Conservation (phyloP, 1,140 invertebrate species). For the Myzus persicae region DNA sequence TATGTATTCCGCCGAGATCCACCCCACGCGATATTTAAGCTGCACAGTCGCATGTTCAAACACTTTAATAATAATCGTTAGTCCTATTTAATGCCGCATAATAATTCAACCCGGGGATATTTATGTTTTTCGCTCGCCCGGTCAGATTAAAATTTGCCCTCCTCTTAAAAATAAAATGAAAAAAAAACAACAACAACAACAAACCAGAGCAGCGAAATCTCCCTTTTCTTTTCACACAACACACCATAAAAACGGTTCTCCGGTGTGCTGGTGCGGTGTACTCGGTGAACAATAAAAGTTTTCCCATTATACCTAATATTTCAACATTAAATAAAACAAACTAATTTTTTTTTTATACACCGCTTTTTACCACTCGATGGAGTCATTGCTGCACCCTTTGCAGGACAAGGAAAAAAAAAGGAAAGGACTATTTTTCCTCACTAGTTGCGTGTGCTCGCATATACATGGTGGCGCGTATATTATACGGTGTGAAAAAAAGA, state of each 20-base stretch:
- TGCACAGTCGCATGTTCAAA: conserved; percentile 47
- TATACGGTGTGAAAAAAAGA: neutral
- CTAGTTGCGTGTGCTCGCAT: neutral
- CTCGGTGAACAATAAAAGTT: conserved; percentile 56
- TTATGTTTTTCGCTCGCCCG: conserved; percentile 56
- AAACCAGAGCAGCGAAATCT: conserved; percentile 55
- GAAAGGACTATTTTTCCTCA: conserved; percentile 40
- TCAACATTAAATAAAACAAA: conserved; percentile 55
- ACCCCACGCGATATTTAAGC: conserved; percentile 42
- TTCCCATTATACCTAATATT: conserved; percentile 58
- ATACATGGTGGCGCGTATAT: no score
- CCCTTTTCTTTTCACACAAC: conserved; percentile 54
- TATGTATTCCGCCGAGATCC: neutral
- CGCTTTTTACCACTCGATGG: conserved; percentile 42
- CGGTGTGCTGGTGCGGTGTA: conserved; percentile 3
- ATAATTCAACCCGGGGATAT: conserved; percentile 57
- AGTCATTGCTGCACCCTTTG: neutral
- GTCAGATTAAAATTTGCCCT: conserved; percentile 57
- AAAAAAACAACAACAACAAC: conserved; percentile 26
- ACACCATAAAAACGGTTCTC: conserved; percentile 53
- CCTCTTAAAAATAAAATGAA: conserved; percentile 35
- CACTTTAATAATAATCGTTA: conserved; percentile 56
- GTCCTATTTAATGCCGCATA: conserved; percentile 56
- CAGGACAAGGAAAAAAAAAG: neutral
- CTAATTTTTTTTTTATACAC: conserved; percentile 45